Percentiles rank a stretch among this genome's conserved stretches.
These are phyloP conservation scores for Aleiodes testaceus DNA, from an alignment of 2,888 invertebrate genomes.

Conservation along the genomic window DNA sequence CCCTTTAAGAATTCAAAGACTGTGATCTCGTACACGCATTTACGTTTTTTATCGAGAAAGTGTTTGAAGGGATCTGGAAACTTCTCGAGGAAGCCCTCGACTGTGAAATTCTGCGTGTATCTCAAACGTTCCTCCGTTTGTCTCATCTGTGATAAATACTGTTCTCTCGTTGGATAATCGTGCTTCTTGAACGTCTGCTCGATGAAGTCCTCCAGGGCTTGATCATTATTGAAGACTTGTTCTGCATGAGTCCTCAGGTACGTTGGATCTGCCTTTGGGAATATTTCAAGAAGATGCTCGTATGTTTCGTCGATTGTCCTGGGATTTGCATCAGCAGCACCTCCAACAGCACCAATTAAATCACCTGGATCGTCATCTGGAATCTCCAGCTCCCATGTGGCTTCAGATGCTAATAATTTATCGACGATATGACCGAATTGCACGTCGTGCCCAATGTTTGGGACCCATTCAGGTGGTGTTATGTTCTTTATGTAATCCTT, in stretches of 20 bases:
- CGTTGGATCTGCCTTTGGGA: slow-evolving; percentile 66
- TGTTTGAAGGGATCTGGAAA: slow-evolving; percentile 72
- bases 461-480: slow-evolving; percentile 52
- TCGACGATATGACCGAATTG: slow-evolving; percentile 47
- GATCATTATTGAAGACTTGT: slow-evolving; percentile 46
- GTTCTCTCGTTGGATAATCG: slow-evolving; percentile 60
- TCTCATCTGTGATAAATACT: slow-evolving; percentile 51
- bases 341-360: background rate
- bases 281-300: slow-evolving; percentile 57
- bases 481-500: slow-evolving; percentile 52
- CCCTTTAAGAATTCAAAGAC: slow-evolving; percentile 58
- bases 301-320: slow-evolving; percentile 51
- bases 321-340: background rate
- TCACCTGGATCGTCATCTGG: background rate
- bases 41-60: slow-evolving; percentile 60
- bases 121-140: slow-evolving; percentile 69
- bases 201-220: slow-evolving; percentile 56
- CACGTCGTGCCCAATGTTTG: slow-evolving; percentile 41
- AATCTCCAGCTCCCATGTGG: slow-evolving; percentile 26
- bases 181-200: slow-evolving; percentile 53
- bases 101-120: slow-evolving; percentile 71
- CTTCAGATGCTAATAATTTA: slow-evolving; percentile 35
- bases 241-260: slow-evolving; percentile 56
- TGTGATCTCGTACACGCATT: slow-evolving; percentile 42
- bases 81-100: slow-evolving; percentile 71